Evolutionary conservation across 2,113 vertebrate species (phyloP), one percentile per base, ranked within the genome.

Genomic region (Taxidea taxus): DNA sequence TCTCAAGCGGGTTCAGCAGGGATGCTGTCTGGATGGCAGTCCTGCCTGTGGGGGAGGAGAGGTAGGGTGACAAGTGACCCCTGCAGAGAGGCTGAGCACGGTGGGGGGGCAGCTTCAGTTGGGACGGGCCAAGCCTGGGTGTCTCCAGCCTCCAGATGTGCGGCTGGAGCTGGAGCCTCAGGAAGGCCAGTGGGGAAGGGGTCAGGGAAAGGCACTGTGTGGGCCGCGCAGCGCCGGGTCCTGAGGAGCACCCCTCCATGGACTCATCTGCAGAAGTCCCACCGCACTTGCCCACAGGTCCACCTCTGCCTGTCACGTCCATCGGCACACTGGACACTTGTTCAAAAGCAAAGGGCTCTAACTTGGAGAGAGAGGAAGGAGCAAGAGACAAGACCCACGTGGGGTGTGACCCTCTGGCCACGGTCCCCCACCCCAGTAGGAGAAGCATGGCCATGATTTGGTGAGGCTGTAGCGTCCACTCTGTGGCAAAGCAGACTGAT

Each of bases 171-270:
- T 34, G 75, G 15, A 49, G 29, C 47, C 34, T 51, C n/a, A 7
- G 66, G 85, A 56, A 51, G 49, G 66, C 3, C n/a, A 7, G n/a
- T 21, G 25, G 64, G 85, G 49, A 10, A 39, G 9, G 23, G 25
- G 49, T 54, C 66, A 54, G 49, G 2, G 3, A 27, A 47, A 6
- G 9, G 85, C 85, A 0, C 1, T 1, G 10, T 34, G n/a, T 39
- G 15, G 64, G 64, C 64, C 13, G 37, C 9, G 29, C 66, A 34
- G 18, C 49, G 6, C 10, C 2, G 27, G 2, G 2, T 42, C 86
- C 27, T 3, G 4, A 87, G 47, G 18, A 72, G 51, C 86, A 21
- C 1, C 4, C 16, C 44, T 3, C 39, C 7, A 10, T 0, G 1
- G 10, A 54, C 39, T 37, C 3, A 2, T 27, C n/a, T 31, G 4